Conservation (phyloP, 1,140 invertebrate genomes). For the Camponotus pennsylvanicus region DNA sequence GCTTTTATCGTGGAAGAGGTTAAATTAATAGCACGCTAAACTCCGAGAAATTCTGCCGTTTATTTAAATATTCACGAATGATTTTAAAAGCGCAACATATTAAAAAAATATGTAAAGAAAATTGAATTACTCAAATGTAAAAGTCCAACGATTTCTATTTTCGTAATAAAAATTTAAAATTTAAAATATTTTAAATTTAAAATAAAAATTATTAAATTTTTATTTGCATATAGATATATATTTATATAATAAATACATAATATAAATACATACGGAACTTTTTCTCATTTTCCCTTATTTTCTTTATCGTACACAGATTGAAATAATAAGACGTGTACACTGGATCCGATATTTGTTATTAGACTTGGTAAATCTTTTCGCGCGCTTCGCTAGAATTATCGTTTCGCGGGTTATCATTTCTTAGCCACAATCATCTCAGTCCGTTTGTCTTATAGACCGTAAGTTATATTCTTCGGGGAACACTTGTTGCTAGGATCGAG, state of each 20-base stretch:
- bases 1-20: background rate
- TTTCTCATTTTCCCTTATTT: background rate
- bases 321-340: background rate
- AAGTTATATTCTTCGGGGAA: constrained; percentile 46
- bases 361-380: constrained; percentile 10
- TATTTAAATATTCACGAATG: background rate
- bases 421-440: constrained; percentile 35
- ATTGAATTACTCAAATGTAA: background rate
- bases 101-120: no score
- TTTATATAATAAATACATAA: no score
- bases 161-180: no score
- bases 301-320: background rate
- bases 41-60: background rate
- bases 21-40: background rate
- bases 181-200: no score
- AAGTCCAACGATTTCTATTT: background rate
- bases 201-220: no score
- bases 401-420: constrained; percentile 50
- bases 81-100: background rate
- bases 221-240: no score
- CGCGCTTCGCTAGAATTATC: constrained; percentile 11
- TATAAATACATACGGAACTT: background rate
- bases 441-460: constrained; percentile 49
- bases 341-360: constrained; percentile 10
- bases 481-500: constrained; percentile 52